Conservation (phyloP, 92 coral and sea anemone genomes). For the Metridium senile region DNA sequence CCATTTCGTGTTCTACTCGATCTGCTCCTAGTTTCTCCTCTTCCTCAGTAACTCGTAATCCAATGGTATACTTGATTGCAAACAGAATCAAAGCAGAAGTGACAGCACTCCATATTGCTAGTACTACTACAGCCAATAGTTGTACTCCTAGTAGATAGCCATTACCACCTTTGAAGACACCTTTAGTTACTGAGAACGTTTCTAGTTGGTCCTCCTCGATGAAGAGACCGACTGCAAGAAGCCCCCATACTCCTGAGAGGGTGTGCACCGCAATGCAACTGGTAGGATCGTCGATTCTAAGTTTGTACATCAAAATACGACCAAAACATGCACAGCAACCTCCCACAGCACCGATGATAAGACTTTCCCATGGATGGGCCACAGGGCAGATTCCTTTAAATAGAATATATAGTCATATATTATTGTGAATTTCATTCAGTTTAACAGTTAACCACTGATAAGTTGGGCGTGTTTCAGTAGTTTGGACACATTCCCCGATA, state of each 20-base stretch:
- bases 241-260: slow-evolving; percentile 81
- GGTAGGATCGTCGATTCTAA: slow-evolving; percentile 83
- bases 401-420: no score
- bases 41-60: slow-evolving; percentile 69
- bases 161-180: slow-evolving; percentile 70
- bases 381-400: slow-evolving; percentile 78
- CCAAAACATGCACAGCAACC: slow-evolving; percentile 73
- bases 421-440: no score
- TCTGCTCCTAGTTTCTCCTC: slow-evolving; percentile 81
- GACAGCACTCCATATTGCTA: slow-evolving; percentile 69
- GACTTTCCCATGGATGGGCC: slow-evolving; percentile 87
- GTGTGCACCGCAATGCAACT: slow-evolving; percentile 82
- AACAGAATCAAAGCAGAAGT: slow-evolving; percentile 48
- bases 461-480: no score
- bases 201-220: slow-evolving; percentile 68
- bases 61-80: slow-evolving; percentile 55
- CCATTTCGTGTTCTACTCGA: slow-evolving; percentile 74
- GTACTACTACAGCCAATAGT: slow-evolving; percentile 51
- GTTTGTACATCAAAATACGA: slow-evolving; percentile 50
- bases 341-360: slow-evolving; percentile 73
- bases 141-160: slow-evolving; percentile 75
- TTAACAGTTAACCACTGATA: no score
- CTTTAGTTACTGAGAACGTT: slow-evolving; percentile 47
- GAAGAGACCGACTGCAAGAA: slow-evolving; percentile 74
- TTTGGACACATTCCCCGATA: no score